A percentile compares a stretch with the other conserved stretches of the same genome.
Conservation (phyloP, 2,113 vertebrate genomes). For the Uropsilus gracilis region DNA sequence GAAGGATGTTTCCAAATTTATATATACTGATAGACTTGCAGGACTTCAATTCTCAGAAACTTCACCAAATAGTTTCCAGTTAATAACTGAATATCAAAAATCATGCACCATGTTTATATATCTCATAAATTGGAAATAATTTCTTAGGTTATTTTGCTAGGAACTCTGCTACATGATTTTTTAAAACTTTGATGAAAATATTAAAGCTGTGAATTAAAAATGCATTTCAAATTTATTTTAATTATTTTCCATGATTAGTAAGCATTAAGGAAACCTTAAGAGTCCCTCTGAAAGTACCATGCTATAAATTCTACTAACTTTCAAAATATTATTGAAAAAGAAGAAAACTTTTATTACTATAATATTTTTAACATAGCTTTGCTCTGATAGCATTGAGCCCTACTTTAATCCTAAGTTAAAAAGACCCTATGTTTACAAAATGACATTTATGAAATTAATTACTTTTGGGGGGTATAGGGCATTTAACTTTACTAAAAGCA, state of each 20-base stretch:
- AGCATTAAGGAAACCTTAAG: background rate
- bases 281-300: conserved; percentile 35
- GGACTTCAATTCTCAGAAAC: background rate
- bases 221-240: background rate
- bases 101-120: background rate
- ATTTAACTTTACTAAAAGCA: conserved; percentile 30
- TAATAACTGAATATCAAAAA: background rate
- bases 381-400: background rate
- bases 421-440: conserved; percentile 50
- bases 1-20: background rate
- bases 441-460: conserved; percentile 14
- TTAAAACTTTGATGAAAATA: background rate
- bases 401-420: conserved; percentile 27
- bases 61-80: background rate
- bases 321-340: background rate
- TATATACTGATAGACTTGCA: background rate
- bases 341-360: conserved; percentile 54
- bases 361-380: conserved; percentile 55
- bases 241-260: background rate
- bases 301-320: background rate
- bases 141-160: conserved; percentile 43
- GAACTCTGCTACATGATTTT: conserved; percentile 1
- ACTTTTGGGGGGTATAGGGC: background rate
- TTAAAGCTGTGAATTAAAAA: background rate
- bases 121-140: conserved; percentile 6